A percentile compares a stretch with the other conserved stretches of the same genome.
phyloP scores from a whole-genome alignment of 2,797 vertebrate genomes.

The Alca torda region DNA sequence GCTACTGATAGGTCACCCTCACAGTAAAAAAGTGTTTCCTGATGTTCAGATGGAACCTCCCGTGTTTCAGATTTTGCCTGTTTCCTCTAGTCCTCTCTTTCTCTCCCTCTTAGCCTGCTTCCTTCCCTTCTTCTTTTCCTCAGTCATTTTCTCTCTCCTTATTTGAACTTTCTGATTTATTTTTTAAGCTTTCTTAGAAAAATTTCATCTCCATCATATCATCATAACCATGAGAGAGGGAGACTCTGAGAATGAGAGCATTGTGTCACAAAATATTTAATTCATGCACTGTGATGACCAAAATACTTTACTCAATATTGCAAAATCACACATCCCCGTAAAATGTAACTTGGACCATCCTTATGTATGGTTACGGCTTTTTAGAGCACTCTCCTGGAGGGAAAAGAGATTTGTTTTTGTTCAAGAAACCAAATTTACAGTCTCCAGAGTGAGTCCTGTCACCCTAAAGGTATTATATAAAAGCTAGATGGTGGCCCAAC shows the following conservation, averaged over 20 bases:
- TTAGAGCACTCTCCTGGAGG: not conserved
- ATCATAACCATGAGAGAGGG: not conserved
- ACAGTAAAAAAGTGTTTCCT: not conserved
- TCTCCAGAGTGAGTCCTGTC: not conserved
- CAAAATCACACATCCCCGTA: not conserved
- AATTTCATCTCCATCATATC: not conserved
- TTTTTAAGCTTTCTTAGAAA: not conserved
- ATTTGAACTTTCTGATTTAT: not conserved
- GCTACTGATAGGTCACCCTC: not conserved
- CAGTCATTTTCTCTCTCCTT: not conserved
- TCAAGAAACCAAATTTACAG: not conserved
- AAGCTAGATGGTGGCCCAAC: not conserved
- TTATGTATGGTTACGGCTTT: not conserved
- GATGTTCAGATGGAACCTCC: not conserved
- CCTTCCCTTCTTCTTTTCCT: not conserved
- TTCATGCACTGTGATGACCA: not conserved
- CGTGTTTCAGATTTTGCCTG: not conserved
- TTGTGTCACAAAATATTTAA: not conserved
- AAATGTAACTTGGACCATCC: not conserved
- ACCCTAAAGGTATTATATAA: not conserved
- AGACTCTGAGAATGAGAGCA: not conserved
- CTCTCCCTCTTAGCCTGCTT: fast-evolving
- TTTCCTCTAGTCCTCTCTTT: not conserved
- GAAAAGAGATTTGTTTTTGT: not conserved
- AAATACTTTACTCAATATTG: not conserved